Conservation (phyloP, 1,140 invertebrate species). For the Delia radicum region DNA sequence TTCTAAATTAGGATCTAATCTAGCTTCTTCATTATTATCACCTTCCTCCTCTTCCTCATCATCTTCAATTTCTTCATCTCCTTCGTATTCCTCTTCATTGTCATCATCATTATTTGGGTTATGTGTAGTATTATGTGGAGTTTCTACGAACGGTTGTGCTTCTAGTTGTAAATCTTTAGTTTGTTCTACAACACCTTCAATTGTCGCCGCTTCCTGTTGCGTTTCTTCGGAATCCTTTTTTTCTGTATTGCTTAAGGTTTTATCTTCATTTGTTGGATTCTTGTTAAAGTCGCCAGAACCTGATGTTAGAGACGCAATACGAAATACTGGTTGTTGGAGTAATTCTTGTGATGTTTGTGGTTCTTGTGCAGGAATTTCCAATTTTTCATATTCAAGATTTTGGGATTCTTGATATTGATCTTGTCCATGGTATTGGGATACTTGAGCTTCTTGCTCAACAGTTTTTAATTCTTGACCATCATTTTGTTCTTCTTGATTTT, state of each 20-base stretch:
- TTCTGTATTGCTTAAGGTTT: background rate
- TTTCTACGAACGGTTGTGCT: conserved; percentile 4
- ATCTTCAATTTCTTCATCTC: background rate
- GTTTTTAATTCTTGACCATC: background rate
- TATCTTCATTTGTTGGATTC: background rate
- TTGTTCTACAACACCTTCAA: background rate
- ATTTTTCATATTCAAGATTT: background rate
- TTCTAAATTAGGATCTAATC: conserved; percentile 27
- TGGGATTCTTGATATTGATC: background rate
- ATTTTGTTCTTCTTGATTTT: background rate
- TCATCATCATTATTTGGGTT: background rate
- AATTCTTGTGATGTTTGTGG: background rate
- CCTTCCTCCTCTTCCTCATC: background rate
- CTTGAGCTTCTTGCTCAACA: background rate
- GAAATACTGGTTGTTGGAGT: background rate
- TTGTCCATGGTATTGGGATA: background rate
- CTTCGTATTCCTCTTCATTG: background rate
- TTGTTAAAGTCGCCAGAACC: background rate
- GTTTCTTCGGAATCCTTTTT: background rate
- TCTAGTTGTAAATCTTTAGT: background rate
- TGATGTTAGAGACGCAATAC: background rate
- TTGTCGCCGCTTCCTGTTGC: background rate
- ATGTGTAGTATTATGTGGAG: background rate
- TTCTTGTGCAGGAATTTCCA: background rate
- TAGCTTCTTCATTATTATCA: background rate